Conservation (phyloP, 92 coral and sea anemone genomes). For the Siderastrea siderea region DNA sequence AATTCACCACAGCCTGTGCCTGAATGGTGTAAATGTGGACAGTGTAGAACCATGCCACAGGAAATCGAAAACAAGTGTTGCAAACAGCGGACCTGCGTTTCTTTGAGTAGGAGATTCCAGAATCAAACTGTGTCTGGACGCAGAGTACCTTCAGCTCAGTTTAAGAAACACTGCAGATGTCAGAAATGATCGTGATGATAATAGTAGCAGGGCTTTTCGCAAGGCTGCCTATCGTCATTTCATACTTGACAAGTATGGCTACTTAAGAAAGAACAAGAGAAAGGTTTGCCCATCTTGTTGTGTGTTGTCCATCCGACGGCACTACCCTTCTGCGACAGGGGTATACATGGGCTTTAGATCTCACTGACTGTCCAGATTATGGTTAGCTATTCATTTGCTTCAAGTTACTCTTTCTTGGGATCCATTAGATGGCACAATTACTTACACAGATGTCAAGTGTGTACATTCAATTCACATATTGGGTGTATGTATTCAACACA, state of each 20-base stretch:
- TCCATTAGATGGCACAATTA: too few relatives aligned
- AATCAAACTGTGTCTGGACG: conserved; percentile 35
- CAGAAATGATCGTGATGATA: conserved; percentile 39
- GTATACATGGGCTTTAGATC: conserved; percentile 54
- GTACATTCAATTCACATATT: neutral
- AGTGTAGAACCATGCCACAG: conserved; percentile 12
- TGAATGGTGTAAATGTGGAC: conserved; percentile 22
- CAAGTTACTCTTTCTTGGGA: too few relatives aligned
- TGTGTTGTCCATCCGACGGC: conserved; percentile 22
- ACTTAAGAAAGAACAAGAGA: conserved; percentile 36
- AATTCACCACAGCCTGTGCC: conserved; percentile 16
- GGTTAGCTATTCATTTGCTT: too few relatives aligned
- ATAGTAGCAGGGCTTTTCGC: conserved; percentile 36
- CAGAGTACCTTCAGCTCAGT: conserved; percentile 36
- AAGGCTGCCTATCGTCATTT: conserved; percentile 47
- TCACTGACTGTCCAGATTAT: neutral
- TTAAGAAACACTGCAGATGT: conserved; percentile 37
- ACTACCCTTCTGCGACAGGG: conserved; percentile 56
- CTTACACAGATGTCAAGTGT: too few relatives aligned
- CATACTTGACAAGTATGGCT: conserved; percentile 40
- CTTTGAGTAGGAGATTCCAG: conserved; percentile 18
- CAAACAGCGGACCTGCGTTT: neutral
- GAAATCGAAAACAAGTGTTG: conserved; percentile 27
- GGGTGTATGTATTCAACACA: neutral
- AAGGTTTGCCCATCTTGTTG: conserved; percentile 53